These are phyloP conservation scores for Lepilemur ruficaudatus DNA, from an alignment of 2,797 vertebrate species.

Conservation along the genomic window DNA sequence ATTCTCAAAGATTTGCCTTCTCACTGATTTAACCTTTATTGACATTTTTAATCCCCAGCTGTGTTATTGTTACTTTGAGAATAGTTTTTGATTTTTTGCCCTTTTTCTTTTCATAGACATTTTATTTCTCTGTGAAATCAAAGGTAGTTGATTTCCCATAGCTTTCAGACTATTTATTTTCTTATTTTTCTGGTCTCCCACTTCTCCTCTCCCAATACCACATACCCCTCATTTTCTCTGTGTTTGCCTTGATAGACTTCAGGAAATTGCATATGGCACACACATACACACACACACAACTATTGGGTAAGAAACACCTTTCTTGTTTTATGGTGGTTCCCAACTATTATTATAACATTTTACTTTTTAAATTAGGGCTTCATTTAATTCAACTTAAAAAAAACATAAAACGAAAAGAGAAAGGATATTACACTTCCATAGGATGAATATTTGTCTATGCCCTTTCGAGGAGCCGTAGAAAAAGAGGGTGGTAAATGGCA, in stretches of 20 bases:
- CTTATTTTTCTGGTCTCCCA: background rate
- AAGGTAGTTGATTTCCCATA: constrained; percentile 20
- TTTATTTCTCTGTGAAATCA: constrained; percentile 43
- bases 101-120: constrained; percentile 41
- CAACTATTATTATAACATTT: background rate
- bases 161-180: constrained; percentile 46
- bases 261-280: background rate
- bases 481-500: background rate
- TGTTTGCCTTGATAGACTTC: background rate
- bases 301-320: background rate
- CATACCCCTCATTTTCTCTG: background rate
- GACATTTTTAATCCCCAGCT: background rate
- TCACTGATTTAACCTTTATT: constrained; percentile 27
- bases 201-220: background rate
- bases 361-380: background rate
- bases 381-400: background rate
- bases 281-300: background rate
- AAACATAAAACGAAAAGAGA: background rate
- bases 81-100: constrained; percentile 51
- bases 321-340: background rate
- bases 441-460: background rate
- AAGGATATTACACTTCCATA: background rate
- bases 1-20: constrained; percentile 64
- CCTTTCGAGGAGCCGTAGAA: background rate
- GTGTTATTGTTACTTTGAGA: constrained; percentile 56